These are phyloP conservation scores for Stichodactyla helianthus DNA, from an alignment of 64 coral and sea anemone species.

Conservation along the genomic window DNA sequence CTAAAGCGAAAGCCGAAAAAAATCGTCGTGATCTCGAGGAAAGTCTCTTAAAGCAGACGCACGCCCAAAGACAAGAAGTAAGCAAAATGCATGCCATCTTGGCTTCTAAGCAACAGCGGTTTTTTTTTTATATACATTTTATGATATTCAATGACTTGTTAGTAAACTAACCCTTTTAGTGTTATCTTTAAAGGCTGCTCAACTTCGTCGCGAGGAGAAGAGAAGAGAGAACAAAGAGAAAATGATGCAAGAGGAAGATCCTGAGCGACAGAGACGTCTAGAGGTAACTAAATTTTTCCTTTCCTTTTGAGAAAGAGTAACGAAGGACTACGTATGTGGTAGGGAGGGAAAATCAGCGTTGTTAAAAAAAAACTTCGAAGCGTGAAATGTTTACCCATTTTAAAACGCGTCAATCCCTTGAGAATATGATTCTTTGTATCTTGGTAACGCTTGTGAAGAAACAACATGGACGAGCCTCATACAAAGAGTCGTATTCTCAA, in stretches of 20 bases:
- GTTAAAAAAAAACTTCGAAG: too few species aligned
- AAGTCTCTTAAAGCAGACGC: conserved; percentile 78
- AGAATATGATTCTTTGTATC: too few species aligned
- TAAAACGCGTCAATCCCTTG: too few species aligned
- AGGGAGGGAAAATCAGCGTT: too few species aligned
- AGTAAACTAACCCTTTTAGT: not conserved
- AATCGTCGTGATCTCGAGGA: conserved; percentile 95
- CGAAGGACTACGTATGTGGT: too few species aligned
- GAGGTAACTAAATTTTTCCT: conserved; percentile 44
- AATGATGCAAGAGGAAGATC: conserved; percentile 98
- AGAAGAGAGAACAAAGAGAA: conserved; percentile 85
- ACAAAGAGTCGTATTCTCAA: too few species aligned
- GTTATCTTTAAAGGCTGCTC: conserved; percentile 56
- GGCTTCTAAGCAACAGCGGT: not conserved
- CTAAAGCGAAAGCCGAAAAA: conserved; percentile 86
- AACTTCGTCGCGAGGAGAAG: conserved; percentile 94
- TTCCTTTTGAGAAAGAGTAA: too few species aligned
- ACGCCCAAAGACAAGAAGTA: conserved; percentile 91
- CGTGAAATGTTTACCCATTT: too few species aligned
- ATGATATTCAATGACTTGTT: not conserved
- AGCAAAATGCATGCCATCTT: not conserved
- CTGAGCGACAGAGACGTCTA: conserved; percentile 81
- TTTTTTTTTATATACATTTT: not conserved
- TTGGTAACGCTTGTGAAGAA: too few species aligned
- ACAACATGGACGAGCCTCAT: too few species aligned